phyloP scores from a whole-genome alignment of 2,113 vertebrate species.

The Albula glossodonta region DNA sequence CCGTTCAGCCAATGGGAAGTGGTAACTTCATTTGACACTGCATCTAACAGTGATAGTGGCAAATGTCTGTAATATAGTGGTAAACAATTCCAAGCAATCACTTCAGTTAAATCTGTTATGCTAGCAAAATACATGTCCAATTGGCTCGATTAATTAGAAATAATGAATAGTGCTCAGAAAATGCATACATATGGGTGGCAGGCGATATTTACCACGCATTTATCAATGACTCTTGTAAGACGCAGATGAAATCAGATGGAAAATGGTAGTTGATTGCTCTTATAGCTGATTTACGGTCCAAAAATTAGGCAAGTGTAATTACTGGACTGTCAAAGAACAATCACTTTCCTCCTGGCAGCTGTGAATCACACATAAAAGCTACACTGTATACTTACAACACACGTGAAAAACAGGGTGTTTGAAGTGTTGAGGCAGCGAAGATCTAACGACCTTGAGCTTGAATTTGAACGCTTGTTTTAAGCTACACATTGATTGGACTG shows the following conservation, averaged over 20 bases:
- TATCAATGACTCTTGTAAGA: background rate
- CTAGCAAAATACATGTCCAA: background rate
- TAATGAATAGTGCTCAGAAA: background rate
- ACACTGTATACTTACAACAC: background rate
- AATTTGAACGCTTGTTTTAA: background rate
- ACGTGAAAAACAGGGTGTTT: background rate
- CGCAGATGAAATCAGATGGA: background rate
- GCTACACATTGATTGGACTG: too few relatives aligned
- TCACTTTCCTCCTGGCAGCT: background rate
- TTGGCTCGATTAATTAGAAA: background rate
- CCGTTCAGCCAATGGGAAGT: background rate
- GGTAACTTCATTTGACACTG: background rate
- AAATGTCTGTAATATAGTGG: background rate
- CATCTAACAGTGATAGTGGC: background rate
- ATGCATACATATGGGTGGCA: background rate
- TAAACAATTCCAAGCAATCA: background rate
- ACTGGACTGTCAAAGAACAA: background rate
- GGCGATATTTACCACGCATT: background rate
- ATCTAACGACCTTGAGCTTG: background rate
- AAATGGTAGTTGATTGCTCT: background rate
- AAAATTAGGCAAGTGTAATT: background rate
- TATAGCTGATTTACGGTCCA: constrained; percentile 7
- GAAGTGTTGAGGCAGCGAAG: background rate
- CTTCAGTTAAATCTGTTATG: background rate
- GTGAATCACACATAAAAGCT: background rate